A percentile compares a stretch with the other conserved stretches of the same genome.
phyloP scores from a whole-genome alignment of 2,888 invertebrate genomes.

The Lithophane leautieri region DNA sequence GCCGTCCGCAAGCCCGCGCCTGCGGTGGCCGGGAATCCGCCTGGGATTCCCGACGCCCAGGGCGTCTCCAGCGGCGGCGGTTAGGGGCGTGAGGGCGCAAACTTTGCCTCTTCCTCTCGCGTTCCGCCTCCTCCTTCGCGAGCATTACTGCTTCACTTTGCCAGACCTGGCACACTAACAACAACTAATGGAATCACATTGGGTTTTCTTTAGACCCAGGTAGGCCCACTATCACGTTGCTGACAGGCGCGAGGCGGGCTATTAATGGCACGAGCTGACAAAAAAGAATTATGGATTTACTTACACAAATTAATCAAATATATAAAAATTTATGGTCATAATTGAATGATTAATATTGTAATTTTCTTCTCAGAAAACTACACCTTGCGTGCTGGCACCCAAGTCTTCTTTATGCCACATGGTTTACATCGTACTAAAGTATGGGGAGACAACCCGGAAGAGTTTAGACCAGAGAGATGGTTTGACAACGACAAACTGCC shows the following conservation, averaged over 20 bases:
- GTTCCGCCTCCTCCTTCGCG: too few species aligned
- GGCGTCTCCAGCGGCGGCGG: too few species aligned
- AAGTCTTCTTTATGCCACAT: constrained; percentile 44
- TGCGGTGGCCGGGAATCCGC: too few species aligned
- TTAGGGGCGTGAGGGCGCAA: too few species aligned
- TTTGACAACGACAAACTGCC: constrained; percentile 55
- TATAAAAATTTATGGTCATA: background rate
- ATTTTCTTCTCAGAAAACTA: constrained; percentile 58
- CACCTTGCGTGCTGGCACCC: constrained; percentile 60
- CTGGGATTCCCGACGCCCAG: too few species aligned
- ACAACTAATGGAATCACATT: background rate
- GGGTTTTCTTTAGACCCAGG: background rate
- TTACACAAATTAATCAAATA: background rate
- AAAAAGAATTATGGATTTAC: background rate
- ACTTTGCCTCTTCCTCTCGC: too few species aligned
- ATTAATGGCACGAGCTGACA: too few species aligned
- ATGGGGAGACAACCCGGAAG: constrained; percentile 69
- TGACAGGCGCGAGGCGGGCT: too few species aligned
- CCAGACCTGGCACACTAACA: too few species aligned
- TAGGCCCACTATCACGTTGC: too few species aligned
- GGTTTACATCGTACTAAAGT: constrained; percentile 60
- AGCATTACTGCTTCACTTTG: too few species aligned
- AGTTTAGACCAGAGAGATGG: constrained; percentile 73
- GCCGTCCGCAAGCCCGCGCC: too few species aligned
- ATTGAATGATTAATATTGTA: constrained; percentile 5